Evolutionary conservation across 1,140 invertebrate genomes (phyloP).

Genomic region (Caenorhabditis tropicalis): DNA sequence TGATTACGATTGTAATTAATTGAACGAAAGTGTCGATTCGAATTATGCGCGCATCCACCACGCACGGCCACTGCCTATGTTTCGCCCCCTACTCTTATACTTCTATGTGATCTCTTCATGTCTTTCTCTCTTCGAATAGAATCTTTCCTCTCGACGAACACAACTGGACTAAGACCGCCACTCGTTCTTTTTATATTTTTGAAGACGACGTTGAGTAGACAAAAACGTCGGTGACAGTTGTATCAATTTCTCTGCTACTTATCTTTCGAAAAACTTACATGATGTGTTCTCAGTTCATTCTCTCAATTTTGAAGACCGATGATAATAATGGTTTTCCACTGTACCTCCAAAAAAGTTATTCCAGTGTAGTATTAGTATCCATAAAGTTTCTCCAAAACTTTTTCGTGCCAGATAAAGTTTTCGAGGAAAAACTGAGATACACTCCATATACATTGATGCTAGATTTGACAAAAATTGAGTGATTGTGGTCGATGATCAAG

Average conservation of each 20-base stretch:
- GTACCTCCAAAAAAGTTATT: too few species aligned
- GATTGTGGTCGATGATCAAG: too few species aligned
- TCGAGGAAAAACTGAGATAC: too few species aligned
- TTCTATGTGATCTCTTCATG: neutral
- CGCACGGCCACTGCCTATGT: neutral
- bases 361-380: too few species aligned
- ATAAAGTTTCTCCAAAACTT: too few species aligned
- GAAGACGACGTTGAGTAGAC: neutral
- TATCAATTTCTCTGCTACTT: neutral
- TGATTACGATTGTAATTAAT: neutral
- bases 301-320: too few species aligned
- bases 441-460: too few species aligned
- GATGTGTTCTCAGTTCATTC: too few species aligned
- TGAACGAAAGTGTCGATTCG: neutral
- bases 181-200: neutral
- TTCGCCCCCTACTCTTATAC: neutral
- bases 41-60: neutral
- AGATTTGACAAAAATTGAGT: too few species aligned
- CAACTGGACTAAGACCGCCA: conserved; percentile 7
- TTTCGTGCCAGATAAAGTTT: too few species aligned
- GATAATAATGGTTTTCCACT: too few species aligned
- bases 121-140: neutral
- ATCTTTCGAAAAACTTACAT: too few species aligned
- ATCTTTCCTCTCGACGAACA: conserved; percentile 16
- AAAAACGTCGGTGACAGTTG: neutral